These are phyloP conservation scores for Leguminivora glycinivorella DNA, from an alignment of 1,140 invertebrate species.

Conservation along the genomic window DNA sequence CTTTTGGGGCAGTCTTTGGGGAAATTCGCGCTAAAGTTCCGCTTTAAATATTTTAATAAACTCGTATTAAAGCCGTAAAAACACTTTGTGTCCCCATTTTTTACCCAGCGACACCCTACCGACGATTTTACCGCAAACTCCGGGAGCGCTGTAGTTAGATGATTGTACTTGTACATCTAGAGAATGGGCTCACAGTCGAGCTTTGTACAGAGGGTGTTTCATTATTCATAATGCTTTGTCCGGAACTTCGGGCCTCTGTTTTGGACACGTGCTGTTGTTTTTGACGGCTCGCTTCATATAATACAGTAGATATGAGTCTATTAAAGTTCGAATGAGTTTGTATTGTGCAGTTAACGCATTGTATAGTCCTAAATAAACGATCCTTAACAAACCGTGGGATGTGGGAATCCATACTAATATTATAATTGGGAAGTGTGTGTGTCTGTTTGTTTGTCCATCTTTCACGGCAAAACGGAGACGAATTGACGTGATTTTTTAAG, in stretches of 20 bases:
- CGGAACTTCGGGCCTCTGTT: slow-evolving; percentile 55
- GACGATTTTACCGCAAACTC: slow-evolving; percentile 46
- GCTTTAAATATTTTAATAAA: slow-evolving; percentile 78
- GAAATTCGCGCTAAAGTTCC: slow-evolving; percentile 73
- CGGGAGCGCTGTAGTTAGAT: slow-evolving; percentile 43
- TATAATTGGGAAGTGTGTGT: too few relatives aligned
- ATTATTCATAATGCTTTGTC: slow-evolving; percentile 76
- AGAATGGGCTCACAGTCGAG: slow-evolving; percentile 37
- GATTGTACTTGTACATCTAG: slow-evolving; percentile 35
- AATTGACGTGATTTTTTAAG: too few relatives aligned
- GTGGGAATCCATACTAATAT: too few relatives aligned
- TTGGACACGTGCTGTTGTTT: slow-evolving; percentile 60
- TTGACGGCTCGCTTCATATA: slow-evolving; percentile 47
- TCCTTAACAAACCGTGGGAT: background rate
- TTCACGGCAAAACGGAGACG: too few relatives aligned
- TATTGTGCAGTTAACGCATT: slow-evolving; percentile 27
- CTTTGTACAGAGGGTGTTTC: slow-evolving; percentile 61
- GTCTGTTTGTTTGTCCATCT: too few relatives aligned
- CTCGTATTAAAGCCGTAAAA: slow-evolving; percentile 75
- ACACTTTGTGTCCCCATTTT: slow-evolving; percentile 71
- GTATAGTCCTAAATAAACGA: slow-evolving; percentile 16
- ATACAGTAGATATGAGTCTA: slow-evolving; percentile 37
- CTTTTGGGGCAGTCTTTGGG: slow-evolving; percentile 67
- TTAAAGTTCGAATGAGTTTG: slow-evolving; percentile 33
- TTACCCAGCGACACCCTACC: slow-evolving; percentile 56